Conservation (phyloP, 2,797 vertebrate genomes). For the Microctenopoma stevenorrisi region DNA sequence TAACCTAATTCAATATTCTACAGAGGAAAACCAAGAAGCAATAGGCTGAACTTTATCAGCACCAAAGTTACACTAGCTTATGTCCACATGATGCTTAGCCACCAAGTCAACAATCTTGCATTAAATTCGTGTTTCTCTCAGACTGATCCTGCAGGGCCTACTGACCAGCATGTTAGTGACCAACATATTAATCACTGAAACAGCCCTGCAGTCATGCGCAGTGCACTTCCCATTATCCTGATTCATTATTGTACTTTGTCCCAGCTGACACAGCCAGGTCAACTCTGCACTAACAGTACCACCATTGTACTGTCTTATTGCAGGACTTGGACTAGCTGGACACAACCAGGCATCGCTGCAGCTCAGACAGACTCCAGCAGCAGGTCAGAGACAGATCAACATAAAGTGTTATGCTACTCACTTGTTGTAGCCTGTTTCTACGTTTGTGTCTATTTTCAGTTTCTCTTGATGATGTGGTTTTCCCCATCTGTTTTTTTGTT, state of each 20-base stretch:
- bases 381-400: neutral
- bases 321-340: slow-evolving; percentile 6
- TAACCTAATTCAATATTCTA: slow-evolving; percentile 21
- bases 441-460: neutral
- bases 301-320: slow-evolving; percentile 20
- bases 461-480: neutral
- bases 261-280: slow-evolving; percentile 45
- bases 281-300: slow-evolving; percentile 15
- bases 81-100: slow-evolving; percentile 35
- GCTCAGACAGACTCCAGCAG: neutral
- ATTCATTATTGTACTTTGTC: slow-evolving; percentile 27
- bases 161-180: slow-evolving; percentile 64
- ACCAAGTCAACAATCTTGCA: slow-evolving; percentile 39
- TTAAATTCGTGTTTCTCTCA: slow-evolving; percentile 34
- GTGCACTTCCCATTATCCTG: slow-evolving; percentile 42
- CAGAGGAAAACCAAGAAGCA: slow-evolving; percentile 12
- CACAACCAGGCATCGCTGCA: slow-evolving; percentile 16
- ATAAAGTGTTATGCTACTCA: neutral
- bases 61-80: slow-evolving; percentile 25
- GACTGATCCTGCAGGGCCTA: slow-evolving; percentile 42
- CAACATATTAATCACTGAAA: slow-evolving; percentile 51
- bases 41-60: slow-evolving; percentile 37
- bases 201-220: slow-evolving; percentile 26
- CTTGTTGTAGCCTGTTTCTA: neutral
- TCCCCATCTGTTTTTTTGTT: neutral